Evolutionary conservation across 2,888 invertebrate species (phyloP).

Genomic region (Norana najaformis): DNA sequence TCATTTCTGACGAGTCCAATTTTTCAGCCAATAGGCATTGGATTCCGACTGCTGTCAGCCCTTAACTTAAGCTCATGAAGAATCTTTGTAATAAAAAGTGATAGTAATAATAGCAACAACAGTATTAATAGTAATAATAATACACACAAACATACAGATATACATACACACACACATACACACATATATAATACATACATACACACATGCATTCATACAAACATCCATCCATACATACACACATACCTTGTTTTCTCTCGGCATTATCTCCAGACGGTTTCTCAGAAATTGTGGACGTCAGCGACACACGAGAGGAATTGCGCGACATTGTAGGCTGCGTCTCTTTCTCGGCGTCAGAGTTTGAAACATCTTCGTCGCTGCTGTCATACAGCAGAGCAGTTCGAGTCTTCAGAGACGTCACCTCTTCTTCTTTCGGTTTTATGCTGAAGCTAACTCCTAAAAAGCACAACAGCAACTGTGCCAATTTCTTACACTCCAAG

Average conservation of each 20-base stretch:
- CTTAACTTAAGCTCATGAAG: no score
- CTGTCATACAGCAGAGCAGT: slow-evolving; percentile 55
- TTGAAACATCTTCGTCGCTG: slow-evolving; percentile 48
- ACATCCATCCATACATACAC: not conserved
- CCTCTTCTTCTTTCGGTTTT: slow-evolving; percentile 53
- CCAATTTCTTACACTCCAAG: no score
- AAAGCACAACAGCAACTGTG: not conserved
- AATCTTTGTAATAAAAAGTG: no score
- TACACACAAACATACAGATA: no score
- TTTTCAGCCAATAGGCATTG: no score
- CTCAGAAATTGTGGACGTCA: not conserved
- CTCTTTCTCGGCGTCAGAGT: not conserved
- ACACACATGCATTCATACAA: not conserved
- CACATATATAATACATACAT: not conserved
- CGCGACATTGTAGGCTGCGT: not conserved
- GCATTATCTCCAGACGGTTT: not conserved
- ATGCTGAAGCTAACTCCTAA: slow-evolving; percentile 58
- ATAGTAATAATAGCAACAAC: no score
- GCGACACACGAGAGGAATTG: not conserved
- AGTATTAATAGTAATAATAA: no score
- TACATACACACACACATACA: not conserved
- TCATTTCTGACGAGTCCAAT: no score
- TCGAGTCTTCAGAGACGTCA: slow-evolving; percentile 46
- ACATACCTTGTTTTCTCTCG: slow-evolving; percentile 33
- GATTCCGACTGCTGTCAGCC: no score